Conservation (phyloP, 2,113 vertebrate species). For the Scopus umbretta region DNA sequence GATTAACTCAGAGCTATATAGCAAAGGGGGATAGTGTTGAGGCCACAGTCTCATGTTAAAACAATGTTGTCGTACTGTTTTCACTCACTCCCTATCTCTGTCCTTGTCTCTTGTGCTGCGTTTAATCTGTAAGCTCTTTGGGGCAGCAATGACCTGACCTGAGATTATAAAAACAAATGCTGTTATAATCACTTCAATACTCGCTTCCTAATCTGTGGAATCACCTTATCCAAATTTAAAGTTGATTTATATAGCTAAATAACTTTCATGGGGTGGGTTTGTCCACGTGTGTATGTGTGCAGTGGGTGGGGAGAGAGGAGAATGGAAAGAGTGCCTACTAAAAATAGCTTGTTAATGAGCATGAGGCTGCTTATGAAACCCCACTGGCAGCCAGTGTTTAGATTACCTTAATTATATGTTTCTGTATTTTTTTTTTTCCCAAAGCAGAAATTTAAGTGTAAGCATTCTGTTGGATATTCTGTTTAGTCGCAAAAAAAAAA, state of each 20-base stretch:
- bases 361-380: constrained; percentile 37
- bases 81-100: not conserved
- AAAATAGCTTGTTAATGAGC: constrained; percentile 40
- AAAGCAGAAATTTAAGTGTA: not conserved
- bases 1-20: not conserved
- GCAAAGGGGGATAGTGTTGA: not conserved
- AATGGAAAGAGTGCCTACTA: constrained; percentile 10
- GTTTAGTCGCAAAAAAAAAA: not conserved
- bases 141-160: not conserved
- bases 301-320: not conserved
- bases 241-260: not conserved
- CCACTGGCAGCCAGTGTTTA: constrained; percentile 1
- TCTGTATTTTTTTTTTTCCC: not conserved
- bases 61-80: not conserved
- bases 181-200: not conserved
- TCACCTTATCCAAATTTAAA: constrained; percentile 6
- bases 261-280: not conserved
- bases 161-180: not conserved
- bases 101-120: not conserved
- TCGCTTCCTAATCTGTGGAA: not conserved
- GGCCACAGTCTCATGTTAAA: not conserved
- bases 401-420: constrained; percentile 28
- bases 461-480: not conserved
- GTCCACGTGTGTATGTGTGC: not conserved
- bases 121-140: not conserved